Evolutionary conservation across 2,797 vertebrate species (phyloP).

Genomic region (Euphonia xanthogaster): DNA sequence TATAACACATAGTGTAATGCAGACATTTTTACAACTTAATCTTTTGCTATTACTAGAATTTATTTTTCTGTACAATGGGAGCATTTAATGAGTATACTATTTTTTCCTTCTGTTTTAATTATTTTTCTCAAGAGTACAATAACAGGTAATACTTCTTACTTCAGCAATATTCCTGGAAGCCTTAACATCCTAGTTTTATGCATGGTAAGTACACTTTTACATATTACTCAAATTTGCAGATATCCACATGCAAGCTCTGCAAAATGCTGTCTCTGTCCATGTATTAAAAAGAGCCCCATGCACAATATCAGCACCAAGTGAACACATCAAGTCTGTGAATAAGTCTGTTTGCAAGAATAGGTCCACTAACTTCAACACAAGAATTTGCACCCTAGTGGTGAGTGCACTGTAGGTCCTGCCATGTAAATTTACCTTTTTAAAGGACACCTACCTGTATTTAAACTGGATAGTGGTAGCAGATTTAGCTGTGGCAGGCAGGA

Average conservation of each 20-base stretch:
- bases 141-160: neutral
- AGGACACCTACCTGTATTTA: neutral
- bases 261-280: neutral
- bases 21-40: neutral
- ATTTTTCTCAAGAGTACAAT: neutral
- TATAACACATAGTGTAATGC: neutral
- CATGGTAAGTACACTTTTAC: neutral
- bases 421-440: neutral
- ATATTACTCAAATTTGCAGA: neutral
- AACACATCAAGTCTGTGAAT: neutral
- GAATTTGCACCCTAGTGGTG: neutral
- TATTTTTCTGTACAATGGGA: neutral
- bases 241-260: neutral
- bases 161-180: neutral
- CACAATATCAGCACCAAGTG: neutral
- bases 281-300: neutral
- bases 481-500: neutral
- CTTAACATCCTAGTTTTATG: neutral
- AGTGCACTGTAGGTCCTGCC: neutral
- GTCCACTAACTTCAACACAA: neutral
- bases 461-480: neutral
- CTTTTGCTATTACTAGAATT: neutral
- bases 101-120: neutral
- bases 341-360: neutral
- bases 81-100: neutral